A percentile compares a stretch with the other conserved stretches of the same genome.
Evolutionary conservation across 2,888 invertebrate species (phyloP).

Genomic region (Pogonocherus hispidulus): DNA sequence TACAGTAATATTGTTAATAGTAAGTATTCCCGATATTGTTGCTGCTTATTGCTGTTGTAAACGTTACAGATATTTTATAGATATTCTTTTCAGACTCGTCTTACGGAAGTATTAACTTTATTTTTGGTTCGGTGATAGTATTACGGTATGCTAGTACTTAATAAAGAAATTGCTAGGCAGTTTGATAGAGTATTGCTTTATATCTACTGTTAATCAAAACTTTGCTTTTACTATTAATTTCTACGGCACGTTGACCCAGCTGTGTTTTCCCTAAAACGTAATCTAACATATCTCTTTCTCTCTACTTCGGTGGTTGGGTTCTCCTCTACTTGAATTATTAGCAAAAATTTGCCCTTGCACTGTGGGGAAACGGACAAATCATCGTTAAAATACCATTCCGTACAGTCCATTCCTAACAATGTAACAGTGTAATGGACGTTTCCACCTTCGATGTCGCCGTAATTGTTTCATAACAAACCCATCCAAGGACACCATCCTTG

Average conservation of each 20-base stretch:
- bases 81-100: slow-evolving; percentile 34
- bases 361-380: slow-evolving; percentile 21
- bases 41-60: slow-evolving; percentile 53
- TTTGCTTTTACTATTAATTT: slow-evolving; percentile 14
- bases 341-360: slow-evolving; percentile 39
- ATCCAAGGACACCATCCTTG: slow-evolving; percentile 38
- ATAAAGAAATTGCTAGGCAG: slow-evolving; percentile 28
- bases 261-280: slow-evolving; percentile 4
- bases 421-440: slow-evolving; percentile 35
- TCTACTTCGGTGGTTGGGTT: slow-evolving; percentile 52
- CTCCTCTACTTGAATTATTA: slow-evolving; percentile 22
- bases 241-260: not conserved
- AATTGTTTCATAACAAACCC: slow-evolving; percentile 37
- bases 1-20: slow-evolving; percentile 43
- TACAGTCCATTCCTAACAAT: slow-evolving; percentile 39
- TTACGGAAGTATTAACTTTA: slow-evolving; percentile 24
- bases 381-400: slow-evolving; percentile 37
- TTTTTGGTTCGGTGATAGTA: too few relatives aligned
- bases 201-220: slow-evolving; percentile 4
- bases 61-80: slow-evolving; percentile 39
- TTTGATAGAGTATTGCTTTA: slow-evolving; percentile 19
- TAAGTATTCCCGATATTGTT: slow-evolving; percentile 46
- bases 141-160: slow-evolving; percentile 42
- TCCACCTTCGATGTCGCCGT: slow-evolving; percentile 33
- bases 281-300: slow-evolving; percentile 20